A percentile compares a stretch with the other conserved stretches of the same genome.
These are phyloP conservation scores for Antigone vipio DNA, from an alignment of 2,113 vertebrate species.

Conservation along the genomic window DNA sequence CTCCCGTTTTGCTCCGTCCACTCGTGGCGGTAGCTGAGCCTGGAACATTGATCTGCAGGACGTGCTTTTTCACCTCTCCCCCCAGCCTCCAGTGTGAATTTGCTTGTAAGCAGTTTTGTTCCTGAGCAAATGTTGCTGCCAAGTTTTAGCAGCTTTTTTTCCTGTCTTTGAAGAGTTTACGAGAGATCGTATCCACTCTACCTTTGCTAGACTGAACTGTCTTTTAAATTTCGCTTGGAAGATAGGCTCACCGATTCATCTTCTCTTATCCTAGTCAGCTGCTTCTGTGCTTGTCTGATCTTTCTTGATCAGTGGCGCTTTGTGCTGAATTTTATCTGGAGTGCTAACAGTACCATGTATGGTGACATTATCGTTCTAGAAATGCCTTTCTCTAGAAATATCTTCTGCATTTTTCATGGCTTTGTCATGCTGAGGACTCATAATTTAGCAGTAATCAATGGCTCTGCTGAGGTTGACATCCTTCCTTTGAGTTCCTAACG, in stretches of 20 bases:
- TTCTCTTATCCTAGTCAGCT: not conserved
- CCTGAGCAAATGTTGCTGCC: not conserved
- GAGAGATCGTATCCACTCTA: not conserved
- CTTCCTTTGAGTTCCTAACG: not conserved
- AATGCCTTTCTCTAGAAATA: conserved; percentile 25
- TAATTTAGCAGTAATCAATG: conserved; percentile 18
- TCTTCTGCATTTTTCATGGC: not conserved
- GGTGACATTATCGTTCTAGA: conserved; percentile 23
- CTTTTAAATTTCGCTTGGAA: not conserved
- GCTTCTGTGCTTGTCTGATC: not conserved
- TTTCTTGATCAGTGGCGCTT: not conserved
- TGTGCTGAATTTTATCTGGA: not conserved
- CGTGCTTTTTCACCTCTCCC: not conserved
- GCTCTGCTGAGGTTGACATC: not conserved
- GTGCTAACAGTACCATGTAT: not conserved
- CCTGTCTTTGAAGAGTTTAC: not conserved
- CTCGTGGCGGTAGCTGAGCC: not conserved
- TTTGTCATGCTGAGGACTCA: conserved; percentile 3
- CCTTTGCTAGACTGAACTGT: not conserved
- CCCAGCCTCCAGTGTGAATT: not conserved
- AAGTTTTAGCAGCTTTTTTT: not conserved
- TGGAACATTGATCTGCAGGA: not conserved
- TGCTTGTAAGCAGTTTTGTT: not conserved
- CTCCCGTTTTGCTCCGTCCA: not conserved
- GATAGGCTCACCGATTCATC: not conserved